Percentiles rank a stretch among this genome's conserved stretches.
Evolutionary conservation across 2,797 vertebrate species (phyloP).

Genomic region (Anabas testudineus): DNA sequence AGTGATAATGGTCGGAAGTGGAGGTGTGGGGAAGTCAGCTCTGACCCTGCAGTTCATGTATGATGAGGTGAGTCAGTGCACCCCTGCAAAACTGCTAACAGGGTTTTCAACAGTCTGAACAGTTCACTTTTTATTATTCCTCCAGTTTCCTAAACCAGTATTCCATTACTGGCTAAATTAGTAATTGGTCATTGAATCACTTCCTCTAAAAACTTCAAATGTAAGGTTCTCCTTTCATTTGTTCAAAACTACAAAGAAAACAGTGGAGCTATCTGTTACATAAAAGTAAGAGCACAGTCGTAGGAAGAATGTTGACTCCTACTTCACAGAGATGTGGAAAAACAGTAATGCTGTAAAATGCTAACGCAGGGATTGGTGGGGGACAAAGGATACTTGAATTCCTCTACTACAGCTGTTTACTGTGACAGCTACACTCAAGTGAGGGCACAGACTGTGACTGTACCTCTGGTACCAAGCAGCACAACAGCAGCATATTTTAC

Average conservation of each 20-base stretch:
- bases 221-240: background rate
- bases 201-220: background rate
- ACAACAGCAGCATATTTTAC: background rate
- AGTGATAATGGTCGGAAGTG: constrained; percentile 99
- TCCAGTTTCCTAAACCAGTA: background rate
- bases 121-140: constrained; percentile 2
- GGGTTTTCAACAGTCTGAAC: background rate
- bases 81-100: background rate
- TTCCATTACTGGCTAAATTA: background rate
- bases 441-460: background rate
- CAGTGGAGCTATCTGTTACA: background rate
- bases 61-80: constrained; percentile 90
- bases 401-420: too few species aligned
- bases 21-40: constrained; percentile 97
- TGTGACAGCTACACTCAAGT: background rate
- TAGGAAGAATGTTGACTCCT: background rate
- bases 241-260: background rate
- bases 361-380: background rate
- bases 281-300: background rate
- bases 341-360: background rate
- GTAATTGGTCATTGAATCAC: background rate
- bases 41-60: constrained; percentile 99
- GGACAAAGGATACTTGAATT: too few species aligned
- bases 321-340: background rate
- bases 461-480: background rate